Conservation (phyloP, 2,888 invertebrate species). For the Trissolcus brochymenae region DNA sequence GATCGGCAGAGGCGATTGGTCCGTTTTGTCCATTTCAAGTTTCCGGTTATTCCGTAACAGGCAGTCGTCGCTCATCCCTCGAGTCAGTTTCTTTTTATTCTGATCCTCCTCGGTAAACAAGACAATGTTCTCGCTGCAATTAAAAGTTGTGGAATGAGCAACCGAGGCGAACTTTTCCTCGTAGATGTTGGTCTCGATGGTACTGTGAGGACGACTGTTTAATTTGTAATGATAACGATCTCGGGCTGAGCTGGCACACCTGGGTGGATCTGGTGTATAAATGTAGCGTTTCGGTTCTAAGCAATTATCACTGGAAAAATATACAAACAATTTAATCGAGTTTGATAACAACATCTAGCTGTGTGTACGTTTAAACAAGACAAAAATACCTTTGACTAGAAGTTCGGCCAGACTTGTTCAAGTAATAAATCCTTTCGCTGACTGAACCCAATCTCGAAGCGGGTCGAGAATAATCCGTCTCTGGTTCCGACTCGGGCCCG, state of each 20-base stretch:
- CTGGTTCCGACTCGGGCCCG: slow-evolving; percentile 72
- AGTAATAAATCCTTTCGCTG: slow-evolving; percentile 66
- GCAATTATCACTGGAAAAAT: slow-evolving; percentile 52
- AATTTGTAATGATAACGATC: slow-evolving; percentile 22
- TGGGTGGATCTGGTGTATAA: slow-evolving; percentile 58
- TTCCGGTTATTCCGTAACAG: slow-evolving; percentile 57
- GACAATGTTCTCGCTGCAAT: slow-evolving; percentile 35
- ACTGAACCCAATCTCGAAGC: slow-evolving; percentile 69
- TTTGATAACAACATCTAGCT: neutral
- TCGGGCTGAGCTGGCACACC: slow-evolving; percentile 28
- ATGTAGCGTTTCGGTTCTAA: slow-evolving; percentile 59
- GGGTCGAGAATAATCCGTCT: slow-evolving; percentile 71
- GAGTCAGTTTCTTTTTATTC: slow-evolving; percentile 25
- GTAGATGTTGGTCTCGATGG: slow-evolving; percentile 29
- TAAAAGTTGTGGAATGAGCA: slow-evolving; percentile 36
- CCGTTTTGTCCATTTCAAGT: slow-evolving; percentile 27
- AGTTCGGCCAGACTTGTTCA: slow-evolving; percentile 65
- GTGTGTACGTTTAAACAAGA: neutral
- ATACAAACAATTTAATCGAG: neutral
- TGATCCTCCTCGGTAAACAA: slow-evolving; percentile 34
- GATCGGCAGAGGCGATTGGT: slow-evolving; percentile 31
- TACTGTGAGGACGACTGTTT: slow-evolving; percentile 31
- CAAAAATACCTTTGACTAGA: slow-evolving; percentile 60
- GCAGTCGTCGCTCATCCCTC: slow-evolving; percentile 66
- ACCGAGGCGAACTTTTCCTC: slow-evolving; percentile 22